Base-by-base conservation (phyloP, 2,113 vertebrate genomes). In the Neofelis nebulosa region DNA sequence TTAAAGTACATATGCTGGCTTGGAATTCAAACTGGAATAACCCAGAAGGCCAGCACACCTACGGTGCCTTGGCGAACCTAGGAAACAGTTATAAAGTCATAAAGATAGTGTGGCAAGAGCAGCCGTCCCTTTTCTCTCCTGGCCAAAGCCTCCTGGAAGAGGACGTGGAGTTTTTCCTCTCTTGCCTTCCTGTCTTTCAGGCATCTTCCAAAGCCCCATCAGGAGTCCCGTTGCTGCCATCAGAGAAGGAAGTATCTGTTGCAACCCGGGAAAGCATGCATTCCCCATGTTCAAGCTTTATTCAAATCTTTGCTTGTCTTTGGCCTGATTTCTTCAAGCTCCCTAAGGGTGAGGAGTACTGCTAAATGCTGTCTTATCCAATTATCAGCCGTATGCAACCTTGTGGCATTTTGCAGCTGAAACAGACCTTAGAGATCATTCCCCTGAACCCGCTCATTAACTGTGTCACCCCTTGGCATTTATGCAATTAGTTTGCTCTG, bases 401-500 rank as follows among this genome's bases (percentile, higher is more conserved):
- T 84, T 7, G 0, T 9, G 33, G 38, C 52, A 92, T 94, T 96
- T 57, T 33, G n/a, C 29, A 94, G 74, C 89, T 85, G 57, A 96
- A 90, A 96, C 19, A 74, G 69, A 94, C 9, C 55, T 94, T 87
- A 55, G 48, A 68, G 41, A 91, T 84, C 31, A 93, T 89, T 97
- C 89, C 79, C 79, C 83, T 88, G 69, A 81, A 79, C 27, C 11
- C 48, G 12, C 33, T 97, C 45, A 84, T 91, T 89, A 85, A 85
- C 38, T 87, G 50, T 87, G 52, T 66, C 84, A 92, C 50, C 50
- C 80, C 55, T 87, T 15, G 25, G 41, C 79, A 96, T 92, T 87
- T 96, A 94, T 69, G 33, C 63, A 96, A 97, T 91, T 73, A 93
- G 16, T 93, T 96, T 93, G 36, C 21, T 93, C 57, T 89, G 50